Conservation (phyloP, 1,140 invertebrate species). For the Drosophila pachea region DNA sequence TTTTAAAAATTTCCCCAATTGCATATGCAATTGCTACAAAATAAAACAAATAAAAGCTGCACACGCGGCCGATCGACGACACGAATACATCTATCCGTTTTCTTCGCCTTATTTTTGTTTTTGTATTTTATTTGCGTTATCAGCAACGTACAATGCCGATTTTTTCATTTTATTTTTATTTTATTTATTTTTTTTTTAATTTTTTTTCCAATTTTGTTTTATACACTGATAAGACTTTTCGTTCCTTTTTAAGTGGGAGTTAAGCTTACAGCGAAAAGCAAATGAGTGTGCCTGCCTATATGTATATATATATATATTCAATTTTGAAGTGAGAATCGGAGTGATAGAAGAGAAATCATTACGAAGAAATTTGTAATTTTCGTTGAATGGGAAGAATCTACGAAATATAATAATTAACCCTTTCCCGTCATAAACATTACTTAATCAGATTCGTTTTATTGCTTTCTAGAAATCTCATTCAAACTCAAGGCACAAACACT, state of each 20-base stretch:
- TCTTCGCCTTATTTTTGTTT: constrained; percentile 23
- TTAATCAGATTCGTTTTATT: too few relatives aligned
- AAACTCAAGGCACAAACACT: not conserved
- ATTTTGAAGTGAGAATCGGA: too few relatives aligned
- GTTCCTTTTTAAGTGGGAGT: constrained; percentile 63
- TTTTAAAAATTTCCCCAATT: constrained; percentile 5
- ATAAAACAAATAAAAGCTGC: constrained; percentile 29
- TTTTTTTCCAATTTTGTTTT: constrained; percentile 68
- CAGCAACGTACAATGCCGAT: constrained; percentile 36
- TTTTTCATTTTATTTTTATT: not conserved
- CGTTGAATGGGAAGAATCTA: too few relatives aligned
- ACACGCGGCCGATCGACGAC: constrained; percentile 34
- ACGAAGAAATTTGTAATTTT: too few relatives aligned
- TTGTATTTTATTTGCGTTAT: constrained; percentile 38
- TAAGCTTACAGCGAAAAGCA: constrained; percentile 42
- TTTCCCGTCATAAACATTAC: too few relatives aligned
- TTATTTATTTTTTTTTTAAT: constrained; percentile 26
- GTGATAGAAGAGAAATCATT: too few relatives aligned
- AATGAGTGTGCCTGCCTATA: not conserved
- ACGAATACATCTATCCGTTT: constrained; percentile 23
- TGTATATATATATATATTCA: too few relatives aligned
- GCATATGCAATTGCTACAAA: constrained; percentile 25
- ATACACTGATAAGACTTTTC: constrained; percentile 65
- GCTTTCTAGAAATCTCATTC: not conserved
- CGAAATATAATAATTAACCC: too few relatives aligned